phyloP scores from a whole-genome alignment of 1,140 invertebrate genomes.

The Apocrypta bakeri region DNA sequence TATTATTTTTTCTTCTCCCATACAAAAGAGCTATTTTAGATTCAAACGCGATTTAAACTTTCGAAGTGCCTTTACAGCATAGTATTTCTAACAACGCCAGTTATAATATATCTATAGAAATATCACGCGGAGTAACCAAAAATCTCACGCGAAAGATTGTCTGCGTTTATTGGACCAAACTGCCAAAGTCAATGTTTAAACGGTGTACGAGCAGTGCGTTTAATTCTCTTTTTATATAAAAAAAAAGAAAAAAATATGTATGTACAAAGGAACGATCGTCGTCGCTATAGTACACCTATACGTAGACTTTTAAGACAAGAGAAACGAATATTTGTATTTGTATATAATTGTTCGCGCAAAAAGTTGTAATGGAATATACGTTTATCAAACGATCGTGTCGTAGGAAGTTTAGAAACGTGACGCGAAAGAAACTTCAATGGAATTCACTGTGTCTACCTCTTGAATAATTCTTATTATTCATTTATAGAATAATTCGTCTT shows the following conservation, averaged over 20 bases:
- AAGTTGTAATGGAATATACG: not conserved
- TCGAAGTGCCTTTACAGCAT: not conserved
- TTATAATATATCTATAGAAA: no score
- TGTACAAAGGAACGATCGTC: constrained; percentile 20
- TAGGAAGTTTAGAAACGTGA: not conserved
- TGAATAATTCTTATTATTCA: not conserved
- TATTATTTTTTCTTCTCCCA: not conserved
- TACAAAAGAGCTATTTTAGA: not conserved
- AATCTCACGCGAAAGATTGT: constrained; percentile 16
- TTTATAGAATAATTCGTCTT: not conserved
- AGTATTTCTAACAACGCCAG: constrained; percentile 1
- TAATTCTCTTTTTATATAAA: constrained; percentile 12
- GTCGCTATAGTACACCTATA: not conserved
- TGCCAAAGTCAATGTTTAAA: constrained; percentile 41
- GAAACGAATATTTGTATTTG: not conserved
- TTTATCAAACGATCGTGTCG: not conserved
- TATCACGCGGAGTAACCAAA: not conserved
- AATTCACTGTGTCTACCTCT: constrained; percentile 12
- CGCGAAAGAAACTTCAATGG: not conserved
- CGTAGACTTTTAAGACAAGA: not conserved
- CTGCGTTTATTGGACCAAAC: constrained; percentile 30
- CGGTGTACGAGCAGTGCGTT: not conserved
- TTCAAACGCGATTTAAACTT: not conserved
- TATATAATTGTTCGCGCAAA: not conserved
- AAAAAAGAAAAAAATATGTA: not conserved